These are phyloP conservation scores for Dendrocincla tyrannina DNA, from an alignment of 2,797 vertebrate species.

Conservation along the genomic window DNA sequence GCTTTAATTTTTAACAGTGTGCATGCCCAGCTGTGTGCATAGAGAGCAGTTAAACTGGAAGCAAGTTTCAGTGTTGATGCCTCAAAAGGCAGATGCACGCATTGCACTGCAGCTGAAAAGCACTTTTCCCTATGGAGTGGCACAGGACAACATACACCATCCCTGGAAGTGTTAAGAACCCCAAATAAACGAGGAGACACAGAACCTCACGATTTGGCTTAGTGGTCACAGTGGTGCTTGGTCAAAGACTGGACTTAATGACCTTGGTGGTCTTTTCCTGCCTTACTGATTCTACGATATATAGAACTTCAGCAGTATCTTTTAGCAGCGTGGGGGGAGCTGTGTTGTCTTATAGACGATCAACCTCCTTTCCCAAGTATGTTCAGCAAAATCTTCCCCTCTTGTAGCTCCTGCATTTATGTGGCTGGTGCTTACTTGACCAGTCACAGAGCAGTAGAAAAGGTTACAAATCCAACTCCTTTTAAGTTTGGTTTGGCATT, in stretches of 20 bases:
- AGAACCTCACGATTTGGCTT: background rate
- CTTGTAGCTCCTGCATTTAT: background rate
- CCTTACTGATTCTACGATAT: background rate
- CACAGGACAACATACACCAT: background rate
- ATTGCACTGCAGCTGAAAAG: background rate
- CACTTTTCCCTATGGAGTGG: background rate
- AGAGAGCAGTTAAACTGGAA: background rate
- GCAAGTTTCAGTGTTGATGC: accelerated
- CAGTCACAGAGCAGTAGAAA: background rate
- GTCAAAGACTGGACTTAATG: background rate
- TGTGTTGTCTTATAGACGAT: background rate
- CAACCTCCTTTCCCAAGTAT: background rate
- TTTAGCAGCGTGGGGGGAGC: background rate
- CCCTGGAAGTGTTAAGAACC: background rate
- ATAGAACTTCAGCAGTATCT: background rate
- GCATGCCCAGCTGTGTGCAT: accelerated
- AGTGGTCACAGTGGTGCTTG: background rate
- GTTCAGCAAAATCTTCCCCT: background rate
- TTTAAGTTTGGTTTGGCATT: background rate
- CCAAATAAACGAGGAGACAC: accelerated
- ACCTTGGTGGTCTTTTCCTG: background rate
- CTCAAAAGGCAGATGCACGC: background rate
- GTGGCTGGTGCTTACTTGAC: background rate
- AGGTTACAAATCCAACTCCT: background rate
- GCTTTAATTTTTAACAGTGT: background rate